Evolutionary conservation across 1,140 invertebrate species (phyloP).

Genomic region (Gryllus bimaculatus): DNA sequence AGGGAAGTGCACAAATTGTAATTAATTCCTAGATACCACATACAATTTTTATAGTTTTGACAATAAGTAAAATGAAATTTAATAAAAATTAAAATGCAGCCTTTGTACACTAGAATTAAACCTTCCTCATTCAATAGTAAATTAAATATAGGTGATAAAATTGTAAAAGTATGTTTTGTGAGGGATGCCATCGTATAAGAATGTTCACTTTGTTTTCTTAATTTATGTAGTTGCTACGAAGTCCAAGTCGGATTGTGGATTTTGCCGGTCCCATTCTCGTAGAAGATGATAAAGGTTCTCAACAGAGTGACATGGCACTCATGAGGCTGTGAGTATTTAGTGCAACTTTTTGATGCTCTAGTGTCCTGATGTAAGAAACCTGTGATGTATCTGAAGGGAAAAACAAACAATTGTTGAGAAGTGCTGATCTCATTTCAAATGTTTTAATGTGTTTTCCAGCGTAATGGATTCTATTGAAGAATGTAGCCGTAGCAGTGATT

Average conservation of each 20-base stretch:
- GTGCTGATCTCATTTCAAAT: neutral
- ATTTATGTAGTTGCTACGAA: conserved; percentile 45
- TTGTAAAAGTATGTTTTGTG: too few species aligned
- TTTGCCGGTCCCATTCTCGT: conserved; percentile 56
- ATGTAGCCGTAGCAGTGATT: conserved; percentile 54
- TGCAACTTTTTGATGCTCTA: neutral
- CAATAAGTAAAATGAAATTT: too few species aligned
- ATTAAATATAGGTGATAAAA: too few species aligned
- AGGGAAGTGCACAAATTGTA: too few species aligned
- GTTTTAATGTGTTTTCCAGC: conserved; percentile 45
- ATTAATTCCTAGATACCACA: too few species aligned
- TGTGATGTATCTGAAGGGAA: neutral
- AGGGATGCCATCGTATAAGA: too few species aligned
- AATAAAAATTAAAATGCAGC: too few species aligned
- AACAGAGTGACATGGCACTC: conserved; percentile 76
- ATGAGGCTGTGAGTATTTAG: conserved; percentile 66
- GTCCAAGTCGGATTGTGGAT: conserved; percentile 59
- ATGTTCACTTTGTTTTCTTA: conserved; percentile 22
- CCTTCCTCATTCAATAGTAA: too few species aligned
- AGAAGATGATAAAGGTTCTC: conserved; percentile 60
- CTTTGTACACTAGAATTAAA: too few species aligned
- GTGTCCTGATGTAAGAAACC: neutral
- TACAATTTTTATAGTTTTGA: too few species aligned
- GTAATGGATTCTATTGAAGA: conserved; percentile 88
- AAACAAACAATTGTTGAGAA: neutral